These are phyloP conservation scores for Drosophila picticornis DNA, from an alignment of 2,888 invertebrate genomes.

Conservation along the genomic window DNA sequence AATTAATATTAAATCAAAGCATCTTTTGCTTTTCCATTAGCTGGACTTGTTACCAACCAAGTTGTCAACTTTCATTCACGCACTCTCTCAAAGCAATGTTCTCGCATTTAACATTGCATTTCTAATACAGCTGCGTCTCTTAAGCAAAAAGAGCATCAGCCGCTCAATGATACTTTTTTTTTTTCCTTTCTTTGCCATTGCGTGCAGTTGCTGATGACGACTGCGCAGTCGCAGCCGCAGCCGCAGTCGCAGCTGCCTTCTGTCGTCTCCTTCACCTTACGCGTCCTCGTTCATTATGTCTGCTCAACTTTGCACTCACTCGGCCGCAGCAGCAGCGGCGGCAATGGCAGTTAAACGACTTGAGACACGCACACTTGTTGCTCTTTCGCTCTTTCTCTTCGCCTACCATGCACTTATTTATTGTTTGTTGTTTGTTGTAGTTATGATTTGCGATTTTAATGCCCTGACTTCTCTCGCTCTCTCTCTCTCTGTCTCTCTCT, in stretches of 20 bases:
- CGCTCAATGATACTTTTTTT: constrained; percentile 31
- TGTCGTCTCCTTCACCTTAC: constrained; percentile 35
- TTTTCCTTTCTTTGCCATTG: constrained; percentile 69
- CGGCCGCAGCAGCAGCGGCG: constrained; percentile 34
- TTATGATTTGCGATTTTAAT: constrained; percentile 80
- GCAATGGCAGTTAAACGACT: constrained; percentile 69
- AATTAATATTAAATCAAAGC: background rate
- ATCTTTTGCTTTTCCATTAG: background rate
- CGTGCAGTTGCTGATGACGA: constrained; percentile 72
- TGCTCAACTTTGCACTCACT: constrained; percentile 82
- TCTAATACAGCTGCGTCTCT: constrained; percentile 14
- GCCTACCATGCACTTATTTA: constrained; percentile 71
- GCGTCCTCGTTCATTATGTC: constrained; percentile 66
- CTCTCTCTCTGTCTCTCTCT: background rate
- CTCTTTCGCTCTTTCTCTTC: constrained; percentile 55
- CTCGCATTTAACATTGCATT: constrained; percentile 1
- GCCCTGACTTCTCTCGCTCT: constrained; percentile 27
- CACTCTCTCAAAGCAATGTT: background rate
- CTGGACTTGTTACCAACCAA: background rate
- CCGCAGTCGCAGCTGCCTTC: constrained; percentile 7
- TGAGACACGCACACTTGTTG: constrained; percentile 82
- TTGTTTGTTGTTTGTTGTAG: constrained; percentile 82
- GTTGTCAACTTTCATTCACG: background rate
- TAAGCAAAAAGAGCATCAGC: constrained; percentile 34
- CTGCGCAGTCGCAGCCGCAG: constrained; percentile 63